A percentile compares a stretch with the other conserved stretches of the same genome.
Conservation (phyloP, 2,113 vertebrate species). For the Tyrannus savana region DNA sequence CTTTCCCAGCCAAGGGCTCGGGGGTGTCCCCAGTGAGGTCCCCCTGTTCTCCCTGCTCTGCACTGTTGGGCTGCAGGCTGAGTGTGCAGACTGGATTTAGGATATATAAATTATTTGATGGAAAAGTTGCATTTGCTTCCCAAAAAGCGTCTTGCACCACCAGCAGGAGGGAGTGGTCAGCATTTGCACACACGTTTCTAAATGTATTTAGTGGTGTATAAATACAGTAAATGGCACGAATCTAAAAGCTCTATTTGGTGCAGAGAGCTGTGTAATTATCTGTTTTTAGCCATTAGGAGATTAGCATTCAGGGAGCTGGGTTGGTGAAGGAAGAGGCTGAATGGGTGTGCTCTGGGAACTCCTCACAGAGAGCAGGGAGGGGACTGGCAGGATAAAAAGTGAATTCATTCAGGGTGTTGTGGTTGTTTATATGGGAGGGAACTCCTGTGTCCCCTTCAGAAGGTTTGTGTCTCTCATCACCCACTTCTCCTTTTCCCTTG, state of each 20-base stretch:
- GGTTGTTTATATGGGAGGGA: neutral
- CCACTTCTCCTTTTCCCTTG: neutral
- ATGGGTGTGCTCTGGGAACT: neutral
- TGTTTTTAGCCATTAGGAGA: neutral
- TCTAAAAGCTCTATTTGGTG: neutral
- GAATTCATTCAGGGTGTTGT: too few relatives aligned
- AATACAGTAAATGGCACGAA: neutral
- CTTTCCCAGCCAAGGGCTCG: neutral
- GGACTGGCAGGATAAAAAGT: neutral
- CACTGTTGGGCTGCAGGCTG: neutral
- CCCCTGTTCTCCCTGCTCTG: neutral
- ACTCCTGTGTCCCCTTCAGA: neutral
- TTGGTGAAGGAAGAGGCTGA: neutral
- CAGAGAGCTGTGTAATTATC: neutral
- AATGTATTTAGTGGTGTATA: neutral
- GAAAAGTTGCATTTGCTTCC: neutral
- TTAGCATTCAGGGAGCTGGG: neutral
- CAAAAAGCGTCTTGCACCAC: neutral
- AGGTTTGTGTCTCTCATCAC: neutral
- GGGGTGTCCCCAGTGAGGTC: too few relatives aligned
- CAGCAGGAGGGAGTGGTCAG: neutral
- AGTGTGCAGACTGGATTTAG: neutral
- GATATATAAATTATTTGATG: neutral
- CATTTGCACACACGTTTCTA: neutral
- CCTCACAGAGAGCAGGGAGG: too few relatives aligned